phyloP scores from a whole-genome alignment of 1,140 invertebrate genomes.

The Platyura marginata region DNA sequence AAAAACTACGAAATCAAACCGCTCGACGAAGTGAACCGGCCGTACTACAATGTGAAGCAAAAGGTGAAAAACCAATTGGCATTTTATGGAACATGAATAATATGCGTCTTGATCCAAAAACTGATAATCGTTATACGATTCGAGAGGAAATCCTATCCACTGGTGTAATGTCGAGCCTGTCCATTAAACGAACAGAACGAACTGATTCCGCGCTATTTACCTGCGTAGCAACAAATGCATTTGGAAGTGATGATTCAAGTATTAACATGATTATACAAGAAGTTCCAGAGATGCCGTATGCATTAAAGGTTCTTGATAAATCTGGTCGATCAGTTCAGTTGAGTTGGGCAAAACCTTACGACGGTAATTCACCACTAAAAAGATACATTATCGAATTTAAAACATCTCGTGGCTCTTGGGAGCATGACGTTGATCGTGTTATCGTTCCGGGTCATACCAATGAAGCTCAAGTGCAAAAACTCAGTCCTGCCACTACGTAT shows the following conservation, averaged over 20 bases:
- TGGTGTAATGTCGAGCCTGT: slow-evolving; percentile 73
- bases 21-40: slow-evolving; percentile 77
- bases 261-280: slow-evolving; percentile 95
- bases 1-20: slow-evolving; percentile 78
- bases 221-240: slow-evolving; percentile 85
- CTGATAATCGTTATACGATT: slow-evolving; percentile 75
- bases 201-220: slow-evolving; percentile 86
- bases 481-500: slow-evolving; percentile 82
- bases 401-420: slow-evolving; percentile 69
- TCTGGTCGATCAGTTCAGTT: slow-evolving; percentile 77
- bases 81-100: slow-evolving; percentile 94
- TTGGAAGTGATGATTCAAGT: slow-evolving; percentile 87
- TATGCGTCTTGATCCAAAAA: slow-evolving; percentile 73
- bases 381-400: slow-evolving; percentile 88
- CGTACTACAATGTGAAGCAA: slow-evolving; percentile 86
- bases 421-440: slow-evolving; percentile 65
- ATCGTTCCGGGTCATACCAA: slow-evolving; percentile 70
- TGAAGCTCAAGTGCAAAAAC: slow-evolving; percentile 70
- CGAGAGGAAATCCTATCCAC: slow-evolving; percentile 73
- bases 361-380: slow-evolving; percentile 87
- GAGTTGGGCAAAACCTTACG: slow-evolving; percentile 83
- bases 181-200: slow-evolving; percentile 74
- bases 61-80: slow-evolving; percentile 89
- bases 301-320: slow-evolving; percentile 79
- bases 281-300: slow-evolving; percentile 80